Percentiles rank a stretch among this genome's conserved stretches.
Evolutionary conservation across 2,888 invertebrate species (phyloP).

Genomic region (Apamea epomidion): DNA sequence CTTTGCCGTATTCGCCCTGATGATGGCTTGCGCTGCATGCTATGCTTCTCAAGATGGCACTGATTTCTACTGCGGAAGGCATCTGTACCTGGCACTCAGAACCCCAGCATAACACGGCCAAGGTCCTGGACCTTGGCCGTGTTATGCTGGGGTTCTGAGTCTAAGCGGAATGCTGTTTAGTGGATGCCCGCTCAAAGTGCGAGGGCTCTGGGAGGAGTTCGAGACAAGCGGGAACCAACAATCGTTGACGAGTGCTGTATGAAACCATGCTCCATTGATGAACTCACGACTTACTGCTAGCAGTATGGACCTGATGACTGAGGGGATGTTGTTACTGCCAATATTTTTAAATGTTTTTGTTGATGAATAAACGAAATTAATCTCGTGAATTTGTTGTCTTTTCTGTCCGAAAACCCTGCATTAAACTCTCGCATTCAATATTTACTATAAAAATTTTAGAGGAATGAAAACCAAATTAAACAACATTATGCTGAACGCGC

Average conservation of each 20-base stretch:
- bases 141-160: conserved; percentile 46
- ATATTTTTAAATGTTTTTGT: too few species aligned
- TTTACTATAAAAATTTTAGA: too few species aligned
- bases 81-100: too few species aligned
- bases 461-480: too few species aligned
- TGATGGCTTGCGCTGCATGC: conserved; percentile 29
- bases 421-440: too few species aligned
- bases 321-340: neutral
- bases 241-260: conserved; percentile 60
- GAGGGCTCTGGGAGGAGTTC: conserved; percentile 34
- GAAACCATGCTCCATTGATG: conserved; percentile 59
- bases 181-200: conserved; percentile 51
- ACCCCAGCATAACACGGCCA: too few species aligned
- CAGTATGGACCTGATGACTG: neutral
- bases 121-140: conserved; percentile 16
- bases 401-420: too few species aligned
- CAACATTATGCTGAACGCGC: neutral
- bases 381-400: too few species aligned
- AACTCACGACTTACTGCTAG: conserved; percentile 56
- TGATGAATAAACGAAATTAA: too few species aligned
- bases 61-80: conserved; percentile 47
- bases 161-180: conserved; percentile 57
- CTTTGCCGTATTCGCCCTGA: too few species aligned
- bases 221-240: conserved; percentile 52
- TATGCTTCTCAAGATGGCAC: conserved; percentile 42